A percentile compares a stretch with the other conserved stretches of the same genome.
Evolutionary conservation across 2,888 invertebrate species (phyloP).

Genomic region (Alviniconcha strummeri): DNA sequence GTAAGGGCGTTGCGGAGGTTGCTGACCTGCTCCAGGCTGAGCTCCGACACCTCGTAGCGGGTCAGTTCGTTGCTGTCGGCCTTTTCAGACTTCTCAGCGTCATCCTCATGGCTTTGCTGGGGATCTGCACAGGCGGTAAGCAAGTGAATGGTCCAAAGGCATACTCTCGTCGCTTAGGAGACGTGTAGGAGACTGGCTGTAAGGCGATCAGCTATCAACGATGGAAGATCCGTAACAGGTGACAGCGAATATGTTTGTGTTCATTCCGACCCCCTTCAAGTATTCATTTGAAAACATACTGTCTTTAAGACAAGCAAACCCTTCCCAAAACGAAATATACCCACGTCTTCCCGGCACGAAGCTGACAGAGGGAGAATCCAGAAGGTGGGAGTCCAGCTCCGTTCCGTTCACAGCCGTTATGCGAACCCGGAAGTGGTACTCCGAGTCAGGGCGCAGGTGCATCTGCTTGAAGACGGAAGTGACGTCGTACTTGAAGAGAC

Average conservation of each 20-base stretch:
- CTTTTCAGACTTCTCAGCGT: no score
- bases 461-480: constrained; percentile 43
- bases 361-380: constrained; percentile 40
- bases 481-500: constrained; percentile 48
- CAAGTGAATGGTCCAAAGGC: no score
- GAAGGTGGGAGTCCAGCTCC: constrained; percentile 29
- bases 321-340: neutral
- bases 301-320: no score
- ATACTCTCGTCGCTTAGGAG: no score
- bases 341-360: constrained; percentile 38
- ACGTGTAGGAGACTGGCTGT: no score
- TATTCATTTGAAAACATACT: no score
- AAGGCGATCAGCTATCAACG: no score
- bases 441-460: constrained; percentile 36
- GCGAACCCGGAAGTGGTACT: constrained; percentile 36
- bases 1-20: constrained; percentile 43
- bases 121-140: no score
- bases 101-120: no score
- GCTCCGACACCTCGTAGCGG: constrained; percentile 17
- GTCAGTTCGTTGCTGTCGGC: neutral
- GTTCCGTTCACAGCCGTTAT: constrained; percentile 41
- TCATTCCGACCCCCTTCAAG: no score
- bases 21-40: constrained; percentile 26
- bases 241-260: no score
- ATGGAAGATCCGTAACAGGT: no score